A percentile compares a stretch with the other conserved stretches of the same genome.
Evolutionary conservation across 2,113 vertebrate genomes (phyloP).

Genomic region (Pipra filicauda): DNA sequence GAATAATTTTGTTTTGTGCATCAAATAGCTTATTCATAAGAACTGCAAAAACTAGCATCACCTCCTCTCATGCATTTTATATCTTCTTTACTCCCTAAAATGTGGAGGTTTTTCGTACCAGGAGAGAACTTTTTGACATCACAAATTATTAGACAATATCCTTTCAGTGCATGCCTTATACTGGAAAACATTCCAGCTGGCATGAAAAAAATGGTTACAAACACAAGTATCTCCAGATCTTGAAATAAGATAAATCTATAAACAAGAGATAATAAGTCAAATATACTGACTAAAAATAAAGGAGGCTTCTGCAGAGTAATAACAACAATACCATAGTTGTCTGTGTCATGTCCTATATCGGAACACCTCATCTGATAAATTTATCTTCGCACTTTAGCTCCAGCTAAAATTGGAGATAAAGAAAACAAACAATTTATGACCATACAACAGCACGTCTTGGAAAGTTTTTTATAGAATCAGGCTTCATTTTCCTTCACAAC

Average conservation of each 20-base stretch:
- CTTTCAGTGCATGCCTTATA: not conserved
- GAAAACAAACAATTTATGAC: not conserved
- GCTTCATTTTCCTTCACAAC: conserved; percentile 64
- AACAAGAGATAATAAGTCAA: not conserved
- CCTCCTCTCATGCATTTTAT: not conserved
- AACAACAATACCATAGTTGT: not conserved
- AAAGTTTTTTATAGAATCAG: not conserved
- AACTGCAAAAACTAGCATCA: not conserved
- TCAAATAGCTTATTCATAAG: not conserved
- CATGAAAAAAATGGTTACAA: not conserved
- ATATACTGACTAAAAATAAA: not conserved
- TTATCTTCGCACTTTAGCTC: not conserved
- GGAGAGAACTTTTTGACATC: not conserved
- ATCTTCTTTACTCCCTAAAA: not conserved
- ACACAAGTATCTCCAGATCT: not conserved
- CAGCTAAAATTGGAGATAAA: not conserved
- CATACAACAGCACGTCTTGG: not conserved
- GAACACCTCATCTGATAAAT: not conserved
- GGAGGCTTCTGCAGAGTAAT: not conserved
- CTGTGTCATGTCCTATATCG: not conserved
- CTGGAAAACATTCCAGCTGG: not conserved
- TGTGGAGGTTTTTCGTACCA: fast-evolving
- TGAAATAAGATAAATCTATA: not conserved
- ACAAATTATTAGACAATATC: not conserved
- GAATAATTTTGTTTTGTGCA: not conserved